A percentile compares a stretch with the other conserved stretches of the same genome.
These are phyloP conservation scores for Teleogryllus occipitalis DNA, from an alignment of 1,140 invertebrate species.

Conservation along the genomic window DNA sequence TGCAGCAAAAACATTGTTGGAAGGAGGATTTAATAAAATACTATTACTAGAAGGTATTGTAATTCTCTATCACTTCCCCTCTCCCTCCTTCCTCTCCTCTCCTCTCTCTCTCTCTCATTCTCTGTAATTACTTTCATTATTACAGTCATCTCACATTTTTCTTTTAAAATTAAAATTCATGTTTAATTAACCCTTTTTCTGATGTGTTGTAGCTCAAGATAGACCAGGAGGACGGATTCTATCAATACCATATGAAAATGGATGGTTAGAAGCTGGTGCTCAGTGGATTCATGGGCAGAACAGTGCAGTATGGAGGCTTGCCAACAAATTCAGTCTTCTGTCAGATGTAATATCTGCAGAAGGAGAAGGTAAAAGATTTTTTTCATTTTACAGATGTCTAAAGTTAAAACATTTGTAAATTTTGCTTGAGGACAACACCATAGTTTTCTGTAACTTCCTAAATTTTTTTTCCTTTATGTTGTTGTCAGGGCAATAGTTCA, in stretches of 20 bases:
- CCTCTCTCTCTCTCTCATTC: too few species aligned
- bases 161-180: too few species aligned
- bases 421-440: neutral
- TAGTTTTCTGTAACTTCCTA: slow-evolving; percentile 9
- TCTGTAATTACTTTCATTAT: too few species aligned
- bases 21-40: slow-evolving; percentile 43
- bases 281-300: slow-evolving; percentile 67
- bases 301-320: slow-evolving; percentile 45
- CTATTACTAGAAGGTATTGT: slow-evolving; percentile 47
- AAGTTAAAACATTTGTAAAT: neutral
- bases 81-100: too few species aligned
- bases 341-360: slow-evolving; percentile 39
- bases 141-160: too few species aligned
- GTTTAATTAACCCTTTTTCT: too few species aligned
- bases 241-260: slow-evolving; percentile 37
- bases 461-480: too few species aligned
- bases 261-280: slow-evolving; percentile 55
- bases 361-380: slow-evolving; percentile 30
- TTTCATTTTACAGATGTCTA: neutral
- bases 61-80: neutral
- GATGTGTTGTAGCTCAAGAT: slow-evolving; percentile 38
- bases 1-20: slow-evolving; percentile 42
- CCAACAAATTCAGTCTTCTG: slow-evolving; percentile 37
- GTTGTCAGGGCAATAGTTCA: too few species aligned
- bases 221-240: slow-evolving; percentile 52